Percentiles rank a stretch among this genome's conserved stretches.
phyloP scores from a whole-genome alignment of 2,113 vertebrate genomes.

The Proteles cristata region DNA sequence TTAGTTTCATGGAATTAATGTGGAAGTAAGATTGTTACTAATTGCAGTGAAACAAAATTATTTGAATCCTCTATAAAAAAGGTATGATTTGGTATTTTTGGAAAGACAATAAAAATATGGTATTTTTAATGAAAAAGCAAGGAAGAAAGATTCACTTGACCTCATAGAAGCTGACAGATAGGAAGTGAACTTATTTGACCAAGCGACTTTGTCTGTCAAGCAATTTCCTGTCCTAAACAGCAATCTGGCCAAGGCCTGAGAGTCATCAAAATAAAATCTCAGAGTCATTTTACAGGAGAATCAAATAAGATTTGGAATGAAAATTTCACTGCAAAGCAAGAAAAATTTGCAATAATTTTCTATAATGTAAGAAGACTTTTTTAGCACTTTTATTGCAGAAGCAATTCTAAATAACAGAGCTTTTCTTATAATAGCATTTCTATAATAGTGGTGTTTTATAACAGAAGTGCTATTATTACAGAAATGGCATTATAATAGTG shows the following conservation, averaged over 20 bases:
- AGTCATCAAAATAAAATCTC: constrained; percentile 75
- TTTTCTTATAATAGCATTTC: constrained; percentile 90
- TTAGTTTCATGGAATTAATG: neutral
- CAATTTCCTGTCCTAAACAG: constrained; percentile 83
- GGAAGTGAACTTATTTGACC: constrained; percentile 52
- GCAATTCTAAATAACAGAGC: constrained; percentile 90
- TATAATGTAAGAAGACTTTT: constrained; percentile 86
- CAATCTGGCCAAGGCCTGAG: constrained; percentile 75
- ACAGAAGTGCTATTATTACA: constrained; percentile 91
- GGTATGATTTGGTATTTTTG: neutral
- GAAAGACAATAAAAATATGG: constrained; percentile 29
- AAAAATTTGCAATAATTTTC: constrained; percentile 90
- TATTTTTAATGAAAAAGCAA: constrained; percentile 47
- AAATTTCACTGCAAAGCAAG: constrained; percentile 86
- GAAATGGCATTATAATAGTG: constrained; percentile 90
- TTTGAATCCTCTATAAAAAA: neutral
- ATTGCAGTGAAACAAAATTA: constrained; percentile 16
- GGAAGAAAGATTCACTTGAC: constrained; percentile 22
- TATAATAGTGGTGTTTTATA: constrained; percentile 92
- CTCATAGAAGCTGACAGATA: neutral
- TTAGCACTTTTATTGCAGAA: constrained; percentile 88
- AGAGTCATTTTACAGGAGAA: constrained; percentile 81
- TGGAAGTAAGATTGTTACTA: constrained; percentile 32
- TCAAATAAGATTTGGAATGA: constrained; percentile 86
- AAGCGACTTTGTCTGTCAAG: constrained; percentile 70